Evolutionary conservation across 2,797 vertebrate genomes (phyloP).

Genomic region (Pitangus sulphuratus): DNA sequence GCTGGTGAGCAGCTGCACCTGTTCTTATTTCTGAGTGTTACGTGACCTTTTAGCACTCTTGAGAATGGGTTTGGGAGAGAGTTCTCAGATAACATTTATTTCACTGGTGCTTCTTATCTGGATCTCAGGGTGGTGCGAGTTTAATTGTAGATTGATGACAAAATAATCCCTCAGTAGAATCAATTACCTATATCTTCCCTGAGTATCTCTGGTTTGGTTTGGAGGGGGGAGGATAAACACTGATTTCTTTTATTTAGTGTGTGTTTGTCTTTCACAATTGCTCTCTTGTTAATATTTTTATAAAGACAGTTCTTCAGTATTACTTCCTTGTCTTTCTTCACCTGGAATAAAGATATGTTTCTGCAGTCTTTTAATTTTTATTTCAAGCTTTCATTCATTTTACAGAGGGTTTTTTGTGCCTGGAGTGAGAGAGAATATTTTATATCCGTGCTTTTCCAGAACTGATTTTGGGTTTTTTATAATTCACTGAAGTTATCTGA

Average conservation of each 20-base stretch:
- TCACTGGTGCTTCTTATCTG: background rate
- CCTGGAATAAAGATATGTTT: background rate
- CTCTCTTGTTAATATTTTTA: background rate
- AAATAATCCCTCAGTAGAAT: constrained; percentile 8
- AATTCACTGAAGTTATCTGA: background rate
- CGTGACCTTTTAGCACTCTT: background rate
- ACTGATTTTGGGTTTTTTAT: background rate
- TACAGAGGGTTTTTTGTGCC: background rate
- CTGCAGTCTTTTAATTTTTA: background rate
- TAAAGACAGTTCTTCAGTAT: background rate
- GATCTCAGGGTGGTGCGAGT: background rate
- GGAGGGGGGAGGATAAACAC: background rate
- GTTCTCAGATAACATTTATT: background rate
- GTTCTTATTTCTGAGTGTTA: background rate
- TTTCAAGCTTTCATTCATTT: background rate
- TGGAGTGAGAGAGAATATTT: background rate
- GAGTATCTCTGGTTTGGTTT: background rate
- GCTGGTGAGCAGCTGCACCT: background rate
- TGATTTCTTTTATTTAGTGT: background rate
- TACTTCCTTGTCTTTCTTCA: background rate
- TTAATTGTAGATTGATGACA: constrained; percentile 31
- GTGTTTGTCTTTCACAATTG: background rate
- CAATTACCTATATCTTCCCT: background rate
- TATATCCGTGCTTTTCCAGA: background rate
- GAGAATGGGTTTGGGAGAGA: background rate